Evolutionary conservation across 2,113 vertebrate species (phyloP).

Genomic region (Albula glossodonta): DNA sequence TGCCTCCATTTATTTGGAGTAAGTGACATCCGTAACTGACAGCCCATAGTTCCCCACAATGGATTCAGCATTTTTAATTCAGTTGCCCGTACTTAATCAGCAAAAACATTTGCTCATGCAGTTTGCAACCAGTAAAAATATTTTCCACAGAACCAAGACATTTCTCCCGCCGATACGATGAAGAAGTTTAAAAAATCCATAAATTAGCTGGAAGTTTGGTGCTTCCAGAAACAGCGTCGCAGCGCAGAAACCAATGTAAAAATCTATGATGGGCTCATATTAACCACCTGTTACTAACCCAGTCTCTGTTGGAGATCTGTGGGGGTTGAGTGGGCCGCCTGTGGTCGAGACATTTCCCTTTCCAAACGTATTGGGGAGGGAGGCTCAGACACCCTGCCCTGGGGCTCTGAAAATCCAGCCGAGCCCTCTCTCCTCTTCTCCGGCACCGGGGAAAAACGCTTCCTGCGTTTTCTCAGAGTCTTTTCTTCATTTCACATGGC

Average conservation of each 20-base stretch:
- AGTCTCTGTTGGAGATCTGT: slow-evolving; percentile 54
- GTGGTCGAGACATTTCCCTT: slow-evolving; percentile 48
- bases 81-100: slow-evolving; percentile 34
- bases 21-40: slow-evolving; percentile 17
- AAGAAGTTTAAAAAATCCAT: slow-evolving; percentile 42
- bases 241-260: not conserved
- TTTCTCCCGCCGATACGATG: slow-evolving; percentile 26
- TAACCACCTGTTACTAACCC: slow-evolving; percentile 63
- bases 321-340: slow-evolving; percentile 58
- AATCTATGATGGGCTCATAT: slow-evolving; percentile 36
- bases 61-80: slow-evolving; percentile 17
- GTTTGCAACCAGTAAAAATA: slow-evolving; percentile 15
- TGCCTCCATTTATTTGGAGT: slow-evolving; percentile 14
- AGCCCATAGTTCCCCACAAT: slow-evolving; percentile 10
- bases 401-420: slow-evolving; percentile 48
- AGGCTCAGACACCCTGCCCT: slow-evolving; percentile 30
- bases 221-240: not conserved
- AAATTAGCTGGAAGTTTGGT: slow-evolving; percentile 16
- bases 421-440: not conserved
- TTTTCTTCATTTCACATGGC: no score
- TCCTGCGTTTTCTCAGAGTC: no score
- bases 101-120: slow-evolving; percentile 34
- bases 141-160: slow-evolving; percentile 4
- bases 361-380: not conserved
- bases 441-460: no score